phyloP scores from a whole-genome alignment of 1,140 invertebrate species.

The Euwallacea similis region DNA sequence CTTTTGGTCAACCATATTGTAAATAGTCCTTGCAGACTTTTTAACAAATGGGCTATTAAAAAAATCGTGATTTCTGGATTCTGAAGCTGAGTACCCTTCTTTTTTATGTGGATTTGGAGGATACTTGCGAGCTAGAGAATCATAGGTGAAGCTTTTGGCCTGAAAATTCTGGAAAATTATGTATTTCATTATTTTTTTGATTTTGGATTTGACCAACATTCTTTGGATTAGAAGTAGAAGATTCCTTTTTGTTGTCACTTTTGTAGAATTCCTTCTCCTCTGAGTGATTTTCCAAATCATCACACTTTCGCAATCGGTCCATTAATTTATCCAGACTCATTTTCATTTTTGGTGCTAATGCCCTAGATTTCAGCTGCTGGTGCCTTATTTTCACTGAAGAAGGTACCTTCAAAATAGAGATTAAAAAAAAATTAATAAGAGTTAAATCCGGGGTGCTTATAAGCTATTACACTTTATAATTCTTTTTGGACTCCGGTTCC shows the following conservation, averaged over 20 bases:
- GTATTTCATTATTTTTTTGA: not conserved
- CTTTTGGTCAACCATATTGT: too few species aligned
- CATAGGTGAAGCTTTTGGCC: constrained; percentile 37
- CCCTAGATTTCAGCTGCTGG: constrained; percentile 25
- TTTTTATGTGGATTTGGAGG: not conserved
- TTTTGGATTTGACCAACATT: not conserved
- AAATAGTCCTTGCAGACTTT: too few species aligned
- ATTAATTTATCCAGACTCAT: constrained; percentile 39
- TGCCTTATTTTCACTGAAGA: constrained; percentile 20
- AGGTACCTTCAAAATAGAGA: constrained; percentile 20
- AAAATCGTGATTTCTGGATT: too few species aligned
- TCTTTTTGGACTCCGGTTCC: not conserved
- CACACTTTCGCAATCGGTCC: constrained; percentile 40
- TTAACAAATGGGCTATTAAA: too few species aligned
- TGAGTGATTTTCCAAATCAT: constrained; percentile 14
- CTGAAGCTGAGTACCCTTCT: too few species aligned
- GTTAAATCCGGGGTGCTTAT: not conserved
- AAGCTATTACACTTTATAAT: too few species aligned
- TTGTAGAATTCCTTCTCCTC: not conserved
- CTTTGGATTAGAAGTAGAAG: too few species aligned
- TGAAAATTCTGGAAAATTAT: not conserved
- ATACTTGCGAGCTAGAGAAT: constrained; percentile 13
- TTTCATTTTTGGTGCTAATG: constrained; percentile 21
- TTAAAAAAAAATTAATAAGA: not conserved
- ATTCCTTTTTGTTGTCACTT: too few species aligned